Evolutionary conservation across 2,888 invertebrate genomes (phyloP), one percentile per base, ranked within the genome.

Genomic region (Dicranocentrus wangi): DNA sequence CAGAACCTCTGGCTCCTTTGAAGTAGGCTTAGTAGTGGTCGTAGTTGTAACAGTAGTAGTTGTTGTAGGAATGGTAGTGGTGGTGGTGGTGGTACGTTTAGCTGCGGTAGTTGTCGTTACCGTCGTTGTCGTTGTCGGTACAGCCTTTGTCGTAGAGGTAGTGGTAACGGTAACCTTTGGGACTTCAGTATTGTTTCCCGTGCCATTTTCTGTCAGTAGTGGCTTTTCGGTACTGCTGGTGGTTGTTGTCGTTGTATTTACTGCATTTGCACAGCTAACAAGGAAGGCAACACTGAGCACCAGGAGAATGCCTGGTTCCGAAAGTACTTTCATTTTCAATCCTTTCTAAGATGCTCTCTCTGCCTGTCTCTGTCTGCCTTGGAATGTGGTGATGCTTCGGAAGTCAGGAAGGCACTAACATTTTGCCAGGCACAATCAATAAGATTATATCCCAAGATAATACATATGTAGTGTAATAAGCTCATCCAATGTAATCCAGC

Each of bases 391-490:
- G 17, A 47, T 32, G 19, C 77, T 51, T 51, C 55, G 19, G 51
- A 53, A 68, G 60, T 51, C 69, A 47, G 27, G 28, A 17, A 51
- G 51, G 28, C 23, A 69, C 69, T 77, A 61, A 69, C n/a, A 43
- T 66, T 65, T 17, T 3, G 55, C 32, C 32, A 32, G n/a, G 15
- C 47, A 47, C 13, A 17, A 47, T 17, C 47, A 47, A 47, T 17
- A 47, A 47, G 32, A 32, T 32, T 32, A 32, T 32, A 32, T 10
- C 10, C 10, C 5, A 32, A 32, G 32, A 32, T 32, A 32, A 32
- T 32, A 32, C 32, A 32, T 47, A 47, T 15, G 47, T 17, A 47
- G 2, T 5, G 8, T 47, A 47, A 47, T 47, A 47, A 19, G 19
- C 23, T 23, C 19, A 7, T 21, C 21, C 55, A 17, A 55, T 55